Evolutionary conservation across 2,797 vertebrate genomes (phyloP), one percentile per base, ranked within the genome.

Genomic region (Avahi laniger): DNA sequence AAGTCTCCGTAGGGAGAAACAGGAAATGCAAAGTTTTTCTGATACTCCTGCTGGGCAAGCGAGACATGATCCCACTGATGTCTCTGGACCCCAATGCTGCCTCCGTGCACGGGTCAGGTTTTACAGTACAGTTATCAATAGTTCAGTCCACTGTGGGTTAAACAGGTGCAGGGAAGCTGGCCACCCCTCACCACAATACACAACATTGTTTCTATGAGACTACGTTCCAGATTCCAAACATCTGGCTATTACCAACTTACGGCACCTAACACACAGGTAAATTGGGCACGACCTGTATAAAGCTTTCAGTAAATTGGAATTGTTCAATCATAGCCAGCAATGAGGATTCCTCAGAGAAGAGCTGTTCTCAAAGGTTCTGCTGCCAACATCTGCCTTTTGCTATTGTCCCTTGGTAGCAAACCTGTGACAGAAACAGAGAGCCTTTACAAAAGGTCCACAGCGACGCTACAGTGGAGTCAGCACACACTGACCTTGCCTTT

Each of bases 391-490:
- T 28, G 4, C 43, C 26, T 78, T 84, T 63, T 54, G 35, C 43
- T 75, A 26, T 26, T 5, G 33, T 6, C 33, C 28, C 12, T 59
- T 4, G 26, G 17, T 30, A 20, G 22, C 12, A 50, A 33, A 8
- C 61, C 33, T 10, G 15, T 1, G 28, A 13, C 30, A 28, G 50
- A 46, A 69, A 70, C 63, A 43, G 50, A 79, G 28, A 46, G 41
- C 61, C 46, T 28, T 3, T 38, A 48, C n/a, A 59, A 33, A 38
- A 43, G 41, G 30, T 1, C 43, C 13, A 0, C 0, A 5, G 15
- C 35, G 38, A 24, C 11, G 0, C 17, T 41, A 50, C 28, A 4
- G 17, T 0, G 0, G 50, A 22, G 28, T 52, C 28, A 7, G 30
- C 5, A 8, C 61, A 15, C 33, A 2, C 30, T 13, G 54, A 38